Percentiles rank a stretch among this genome's conserved stretches.
Evolutionary conservation across 2,113 vertebrate species (phyloP).

Genomic region (Pholis gunnellus): DNA sequence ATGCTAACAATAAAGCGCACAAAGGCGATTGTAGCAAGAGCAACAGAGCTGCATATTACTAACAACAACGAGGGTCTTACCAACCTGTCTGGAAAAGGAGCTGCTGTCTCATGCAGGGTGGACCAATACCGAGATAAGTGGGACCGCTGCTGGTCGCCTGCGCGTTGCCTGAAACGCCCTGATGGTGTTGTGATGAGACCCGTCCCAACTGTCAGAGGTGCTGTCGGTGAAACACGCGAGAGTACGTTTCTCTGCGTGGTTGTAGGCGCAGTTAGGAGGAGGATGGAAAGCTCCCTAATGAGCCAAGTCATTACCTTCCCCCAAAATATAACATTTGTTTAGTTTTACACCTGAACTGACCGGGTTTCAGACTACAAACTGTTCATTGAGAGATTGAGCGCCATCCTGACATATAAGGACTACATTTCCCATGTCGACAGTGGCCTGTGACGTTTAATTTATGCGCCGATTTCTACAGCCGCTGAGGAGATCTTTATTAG

Average conservation of each 20-base stretch:
- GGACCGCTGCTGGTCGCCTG: not conserved
- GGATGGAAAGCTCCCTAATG: rapidly evolving
- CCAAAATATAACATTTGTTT: not conserved
- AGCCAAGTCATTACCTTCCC: not conserved
- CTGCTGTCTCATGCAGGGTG: conserved; percentile 53
- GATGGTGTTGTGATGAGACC: conserved; percentile 72
- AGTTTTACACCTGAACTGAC: too few relatives aligned
- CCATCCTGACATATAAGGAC: not conserved
- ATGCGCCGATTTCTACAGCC: conserved; percentile 44
- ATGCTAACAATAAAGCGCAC: conserved; percentile 40
- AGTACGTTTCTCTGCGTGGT: conserved; percentile 9
- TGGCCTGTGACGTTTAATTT: conserved; percentile 44
- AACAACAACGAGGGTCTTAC: conserved; percentile 34
- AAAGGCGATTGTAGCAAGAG: not conserved
- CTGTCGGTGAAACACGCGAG: conserved; percentile 61
- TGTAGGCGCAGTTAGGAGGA: not conserved
- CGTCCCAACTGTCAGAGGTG: conserved; percentile 61
- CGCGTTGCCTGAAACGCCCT: conserved; percentile 65
- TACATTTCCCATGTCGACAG: conserved; percentile 66
- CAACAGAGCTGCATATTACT: rapidly evolving
- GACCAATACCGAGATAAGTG: conserved; percentile 35
- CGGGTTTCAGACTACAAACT: not conserved
- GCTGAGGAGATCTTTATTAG: conserved; percentile 49
- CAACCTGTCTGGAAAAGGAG: conserved; percentile 60
- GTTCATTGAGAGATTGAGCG: rapidly evolving